Percentiles rank a stretch among this genome's conserved stretches.
Evolutionary conservation across 1,140 invertebrate genomes (phyloP).

Genomic region (Saccostrea glomerata): DNA sequence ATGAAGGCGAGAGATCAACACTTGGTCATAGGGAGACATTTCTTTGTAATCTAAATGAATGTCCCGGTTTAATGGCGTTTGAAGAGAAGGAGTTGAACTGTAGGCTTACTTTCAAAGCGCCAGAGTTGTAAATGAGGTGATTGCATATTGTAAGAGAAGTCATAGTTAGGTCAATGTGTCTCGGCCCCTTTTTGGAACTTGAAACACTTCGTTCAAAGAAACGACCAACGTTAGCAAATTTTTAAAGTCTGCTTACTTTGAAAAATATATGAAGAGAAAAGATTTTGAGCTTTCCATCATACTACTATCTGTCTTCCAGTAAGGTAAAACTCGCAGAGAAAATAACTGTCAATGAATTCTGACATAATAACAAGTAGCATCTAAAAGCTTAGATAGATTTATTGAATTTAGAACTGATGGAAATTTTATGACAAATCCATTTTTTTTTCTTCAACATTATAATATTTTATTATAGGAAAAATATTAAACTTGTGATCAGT

Average conservation of each 20-base stretch:
- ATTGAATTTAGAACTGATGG: too few relatives aligned
- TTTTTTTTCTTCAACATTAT: too few relatives aligned
- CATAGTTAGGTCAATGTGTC: slow-evolving; percentile 23
- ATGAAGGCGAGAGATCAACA: neutral
- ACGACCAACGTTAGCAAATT: neutral
- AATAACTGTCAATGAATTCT: too few relatives aligned
- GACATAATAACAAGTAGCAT: too few relatives aligned
- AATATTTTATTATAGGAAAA: too few relatives aligned
- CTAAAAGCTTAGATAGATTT: too few relatives aligned
- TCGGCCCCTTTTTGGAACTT: neutral
- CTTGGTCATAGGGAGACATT: slow-evolving; percentile 11
- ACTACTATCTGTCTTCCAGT: too few relatives aligned
- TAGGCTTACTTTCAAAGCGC: slow-evolving; percentile 15
- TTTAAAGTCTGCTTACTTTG: neutral
- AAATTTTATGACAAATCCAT: too few relatives aligned
- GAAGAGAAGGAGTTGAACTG: slow-evolving; percentile 14
- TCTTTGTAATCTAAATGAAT: slow-evolving; percentile 13
- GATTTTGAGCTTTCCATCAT: too few relatives aligned
- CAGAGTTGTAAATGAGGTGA: slow-evolving; percentile 2
- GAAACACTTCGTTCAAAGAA: neutral
- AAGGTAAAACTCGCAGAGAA: too few relatives aligned
- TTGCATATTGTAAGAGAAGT: slow-evolving; percentile 25
- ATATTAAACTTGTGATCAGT: too few relatives aligned
- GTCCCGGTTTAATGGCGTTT: slow-evolving; percentile 23
- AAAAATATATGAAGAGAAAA: too few relatives aligned